Evolutionary conservation across 2,113 vertebrate genomes (phyloP), one percentile per base, ranked within the genome.

Genomic region (Hippocampus mohnikei): DNA sequence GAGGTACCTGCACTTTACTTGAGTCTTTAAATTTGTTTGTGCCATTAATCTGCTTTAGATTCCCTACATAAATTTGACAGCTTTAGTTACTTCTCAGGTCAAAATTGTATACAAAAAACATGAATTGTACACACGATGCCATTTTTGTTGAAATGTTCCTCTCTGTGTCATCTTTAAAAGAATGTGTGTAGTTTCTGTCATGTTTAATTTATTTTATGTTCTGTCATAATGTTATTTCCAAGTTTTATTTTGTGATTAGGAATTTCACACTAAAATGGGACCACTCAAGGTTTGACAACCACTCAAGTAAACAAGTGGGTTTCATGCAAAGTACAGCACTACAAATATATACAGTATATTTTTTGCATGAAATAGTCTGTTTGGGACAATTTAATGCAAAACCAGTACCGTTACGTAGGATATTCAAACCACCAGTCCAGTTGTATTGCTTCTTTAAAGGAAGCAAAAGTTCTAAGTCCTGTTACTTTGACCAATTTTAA

Each of bases 71-170:
- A 18, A 33, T 60, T 60, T 60, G 58, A 60, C 27, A 33, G 58
- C 58, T 60, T 60, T 60, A 60, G 58, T 60, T 60, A 60, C 58
- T 33, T 33, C 58, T 60, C 58, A 60, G 58, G 58, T 60, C 58
- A 33, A 33, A 60, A 60, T 37, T 60, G 27, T 33, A 33, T 16
- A 58, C 27, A 60, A 33, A 60, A 37, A 33, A 29, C 58, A 60
- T 33, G 6, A 33, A 18, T 60, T 58, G 55, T 58, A 27, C 12
- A 27, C 23, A 58, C 25, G 5, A 33, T 18, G 27, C 18, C 23
- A 5, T 55, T 23, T 55, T 55, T 55, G 52, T 60, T 18, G 18
- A 27, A 29, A 27, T 29, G 23, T 29, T 27, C 27, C 23, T 59
- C 25, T 29, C 29, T 27, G 56, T 29, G 25, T 29, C 56, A 15